Base-by-base conservation (phyloP, 2,797 vertebrate genomes). In the Anableps anableps region DNA sequence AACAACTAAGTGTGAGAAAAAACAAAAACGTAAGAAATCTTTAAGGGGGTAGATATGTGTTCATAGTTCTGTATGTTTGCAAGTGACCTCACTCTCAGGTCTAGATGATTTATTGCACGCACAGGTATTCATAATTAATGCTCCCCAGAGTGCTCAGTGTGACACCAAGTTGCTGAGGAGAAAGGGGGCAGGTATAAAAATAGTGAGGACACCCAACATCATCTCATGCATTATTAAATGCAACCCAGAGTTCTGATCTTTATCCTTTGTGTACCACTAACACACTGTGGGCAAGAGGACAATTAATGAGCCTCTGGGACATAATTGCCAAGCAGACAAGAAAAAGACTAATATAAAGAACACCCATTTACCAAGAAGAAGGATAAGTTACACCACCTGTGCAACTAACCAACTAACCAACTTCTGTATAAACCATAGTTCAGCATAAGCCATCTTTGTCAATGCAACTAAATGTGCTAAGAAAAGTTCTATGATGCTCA, bases 151-250 rank as follows among this genome's bases (percentile, higher is more conserved):
- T 64, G 60, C 87, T 84, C 78, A 51, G 83, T 83, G 81, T 84
- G 83, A 93, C 85, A 88, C 76, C 58, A 23, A 66, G 77, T 75
- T 79, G 74, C 80, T 73, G 84, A 91, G 80, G 87, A 92, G 88
- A 93, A 90, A 93, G 85, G 86, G 84, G 79, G 86, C 80, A 29
- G 3, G 77, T 91, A 92, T 94, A 95, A 94, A 96, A 95, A 95
- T 95, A 94, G 91, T 86, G 72, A 41, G 79, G 90, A 88, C 89
- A 93, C 93, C 90, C 86, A 88, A 83, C 83, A 82, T 90, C 84
- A 55, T 82, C 90, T 89, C 93, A 94, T 95, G 78, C 91, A 95
- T 95, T 94, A 95, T 96, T 94, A 89, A 96, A 89, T 6, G 29
- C 45, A 23, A 77, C 77, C 81, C 80, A 55, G 87, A 85, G 90